phyloP scores from a whole-genome alignment of 1,140 invertebrate species.

The Dolichoris vasculosae region DNA sequence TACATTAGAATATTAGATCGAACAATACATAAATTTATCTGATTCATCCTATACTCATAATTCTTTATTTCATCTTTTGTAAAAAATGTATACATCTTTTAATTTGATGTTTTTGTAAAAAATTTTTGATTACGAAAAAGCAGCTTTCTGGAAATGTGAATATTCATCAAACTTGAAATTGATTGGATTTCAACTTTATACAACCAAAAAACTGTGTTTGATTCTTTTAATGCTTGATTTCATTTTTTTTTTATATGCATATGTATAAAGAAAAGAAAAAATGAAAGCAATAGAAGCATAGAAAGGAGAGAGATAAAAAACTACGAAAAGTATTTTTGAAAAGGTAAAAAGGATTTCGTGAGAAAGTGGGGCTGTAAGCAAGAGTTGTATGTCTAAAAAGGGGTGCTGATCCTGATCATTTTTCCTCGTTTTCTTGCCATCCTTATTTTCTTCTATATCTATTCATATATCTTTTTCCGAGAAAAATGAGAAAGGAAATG shows the following conservation, averaged over 20 bases:
- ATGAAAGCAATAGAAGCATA: too few relatives aligned
- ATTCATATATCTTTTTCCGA: background rate
- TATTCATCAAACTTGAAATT: background rate
- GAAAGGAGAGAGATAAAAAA: background rate
- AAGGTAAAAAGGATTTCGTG: conserved; percentile 68
- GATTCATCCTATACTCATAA: background rate
- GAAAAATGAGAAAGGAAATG: too few relatives aligned
- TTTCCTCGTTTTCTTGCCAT: background rate
- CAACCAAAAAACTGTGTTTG: background rate
- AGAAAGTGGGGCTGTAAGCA: conserved; percentile 62
- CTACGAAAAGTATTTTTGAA: conserved; percentile 60
- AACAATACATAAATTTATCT: background rate
- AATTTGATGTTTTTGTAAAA: background rate
- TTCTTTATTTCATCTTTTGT: background rate
- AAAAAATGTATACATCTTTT: background rate
- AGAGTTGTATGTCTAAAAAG: conserved; percentile 67
- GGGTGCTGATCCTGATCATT: conserved; percentile 40
- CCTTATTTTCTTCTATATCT: background rate
- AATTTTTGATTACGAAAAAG: background rate
- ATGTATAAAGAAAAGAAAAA: background rate
- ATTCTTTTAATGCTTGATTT: background rate
- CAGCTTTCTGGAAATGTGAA: background rate
- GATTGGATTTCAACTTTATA: background rate
- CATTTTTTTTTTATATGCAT: background rate
- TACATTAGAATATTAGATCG: background rate